Evolutionary conservation across 2,113 vertebrate genomes (phyloP), one percentile per base, ranked within the genome.

Genomic region (Ceratotherium simum): DNA sequence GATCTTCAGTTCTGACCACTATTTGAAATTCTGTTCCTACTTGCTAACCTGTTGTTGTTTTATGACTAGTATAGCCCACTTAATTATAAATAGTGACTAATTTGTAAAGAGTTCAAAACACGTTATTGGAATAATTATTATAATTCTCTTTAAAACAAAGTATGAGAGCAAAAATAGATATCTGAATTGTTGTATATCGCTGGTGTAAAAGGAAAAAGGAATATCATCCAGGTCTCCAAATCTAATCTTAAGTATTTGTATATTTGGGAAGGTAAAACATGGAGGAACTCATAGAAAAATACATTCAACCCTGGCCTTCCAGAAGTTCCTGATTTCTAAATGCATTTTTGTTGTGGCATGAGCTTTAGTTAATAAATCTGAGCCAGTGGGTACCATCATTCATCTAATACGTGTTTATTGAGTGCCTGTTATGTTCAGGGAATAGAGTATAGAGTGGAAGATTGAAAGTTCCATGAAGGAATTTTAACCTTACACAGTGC

Each of bases 281-380:
- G 65, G 67, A 81, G 56, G 20, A 81, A 81, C 58, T 89, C 42
- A 54, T 72, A 31, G 4, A 92, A 96, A 92, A 88, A 64, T 58
- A 18, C 31, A 5, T n/a, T 86, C 4, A 81, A 4, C 14, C 36
- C 10, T 25, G 39, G 48, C 29, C 18, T 92, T 88, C 56, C 67
- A 82, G 78, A n/a, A 56, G 17, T 90, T 86, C n/a, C 31, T 36
- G 20, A 75, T 65, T 87, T 92, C 48, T 92, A 96, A 70, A 65
- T 92, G 8, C 33, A 82, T 48, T 88, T 54, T 81, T 73, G 67
- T 75, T 82, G 9, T 64, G 46, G 5, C 48, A 69, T 83, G 69
- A 60, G 48, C 33, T 58, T 67, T 88, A 67, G 25, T 82, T 89
- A 76, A 60, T 76, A 82, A 64, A 46, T 88, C 39, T 83, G 69